Base-by-base conservation (phyloP, 2,797 vertebrate genomes). In the Urocyon cinereoargenteus region DNA sequence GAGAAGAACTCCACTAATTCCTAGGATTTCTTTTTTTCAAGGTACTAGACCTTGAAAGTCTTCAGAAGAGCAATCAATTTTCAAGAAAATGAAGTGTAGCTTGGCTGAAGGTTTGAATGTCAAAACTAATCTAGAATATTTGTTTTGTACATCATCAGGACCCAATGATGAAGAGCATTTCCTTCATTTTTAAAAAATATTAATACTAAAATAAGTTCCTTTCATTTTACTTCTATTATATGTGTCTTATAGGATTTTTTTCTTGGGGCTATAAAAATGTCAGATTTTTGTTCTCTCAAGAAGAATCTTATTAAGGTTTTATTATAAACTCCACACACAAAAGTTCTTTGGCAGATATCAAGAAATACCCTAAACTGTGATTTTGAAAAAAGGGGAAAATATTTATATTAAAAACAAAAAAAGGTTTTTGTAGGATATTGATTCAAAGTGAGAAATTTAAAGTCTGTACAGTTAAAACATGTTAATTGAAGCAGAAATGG, bases 381-480 rank as follows among this genome's bases (percentile, higher is more conserved):
- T 57, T 40, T 4, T 96, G 26, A 88, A 21, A 59, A 49, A 75
- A 31, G 2, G 7, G 78, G 1, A 22, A 91, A 51, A 72, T 15
- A 86, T 94, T 85, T 61, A 40, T 86, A 73, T 28, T 86, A 34
- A 21, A 81, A 92, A 53, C 18, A 85, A 82, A 68, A 66, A 83
- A n/a, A 3, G 2, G 3, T 68, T 77, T 75, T 86, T 55, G 6
- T 55, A 34, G 5, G 34, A 81, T 96, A 45, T 87, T 91, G 45
- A 94, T 86, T 92, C 28, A 89, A 84, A 72, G 3, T 84, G 75
- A 96, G 26, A 96, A 61, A 78, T 51, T 95, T 75, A 89, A 87
- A 94, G 84, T 90, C 34, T 90, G 7, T 57, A 26, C 0, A 82
- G 21, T 31, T 89, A 34, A 81, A 62, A 86, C 13, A 64, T 86